These are phyloP conservation scores for Andrena bicolor DNA, from an alignment of 2,888 invertebrate species.

Conservation along the genomic window DNA sequence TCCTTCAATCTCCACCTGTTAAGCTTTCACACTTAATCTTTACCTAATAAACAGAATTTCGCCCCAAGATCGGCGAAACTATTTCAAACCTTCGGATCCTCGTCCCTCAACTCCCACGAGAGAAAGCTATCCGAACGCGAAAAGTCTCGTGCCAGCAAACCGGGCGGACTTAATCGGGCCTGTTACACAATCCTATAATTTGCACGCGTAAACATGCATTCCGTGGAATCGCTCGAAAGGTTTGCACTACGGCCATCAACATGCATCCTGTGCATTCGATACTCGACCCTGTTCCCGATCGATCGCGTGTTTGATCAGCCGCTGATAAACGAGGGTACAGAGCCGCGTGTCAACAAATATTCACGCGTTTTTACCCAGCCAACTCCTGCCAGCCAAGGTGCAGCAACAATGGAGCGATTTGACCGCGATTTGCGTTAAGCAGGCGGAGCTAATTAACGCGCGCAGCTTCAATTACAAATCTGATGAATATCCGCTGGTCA, in stretches of 20 bases:
- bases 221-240: conserved; percentile 26
- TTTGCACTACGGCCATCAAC: conserved; percentile 53
- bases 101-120: background rate
- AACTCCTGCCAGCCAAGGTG: background rate
- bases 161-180: conserved; percentile 33
- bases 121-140: background rate
- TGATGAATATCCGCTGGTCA: background rate
- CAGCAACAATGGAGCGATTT: conserved; percentile 1
- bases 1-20: background rate
- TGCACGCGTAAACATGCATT: conserved; percentile 41
- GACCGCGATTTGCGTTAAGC: background rate
- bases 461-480: background rate
- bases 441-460: background rate
- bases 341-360: conserved; percentile 22
- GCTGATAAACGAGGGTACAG: conserved; percentile 34
- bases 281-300: conserved; percentile 43
- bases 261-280: conserved; percentile 28
- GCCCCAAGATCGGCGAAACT: background rate
- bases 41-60: background rate
- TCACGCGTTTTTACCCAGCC: conserved; percentile 21
- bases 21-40: background rate
- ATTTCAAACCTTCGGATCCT: background rate
- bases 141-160: conserved; percentile 10
- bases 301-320: conserved; percentile 56
- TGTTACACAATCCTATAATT: conserved; percentile 29